Conservation (phyloP, 2,888 invertebrate species). For the Lacanobia oleracea region DNA sequence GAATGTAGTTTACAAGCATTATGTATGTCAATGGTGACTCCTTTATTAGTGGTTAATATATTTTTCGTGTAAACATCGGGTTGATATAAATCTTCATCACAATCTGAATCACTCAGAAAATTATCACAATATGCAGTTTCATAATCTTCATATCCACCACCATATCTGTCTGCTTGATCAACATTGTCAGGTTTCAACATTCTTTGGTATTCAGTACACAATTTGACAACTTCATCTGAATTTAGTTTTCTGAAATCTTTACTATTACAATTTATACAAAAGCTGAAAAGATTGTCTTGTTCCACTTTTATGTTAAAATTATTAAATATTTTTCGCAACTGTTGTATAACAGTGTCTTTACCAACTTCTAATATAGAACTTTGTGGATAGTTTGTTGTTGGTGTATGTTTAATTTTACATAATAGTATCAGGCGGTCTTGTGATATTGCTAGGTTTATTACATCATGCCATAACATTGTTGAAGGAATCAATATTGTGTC, state of each 20-base stretch:
- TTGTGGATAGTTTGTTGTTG: slow-evolving; percentile 89
- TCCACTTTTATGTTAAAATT: slow-evolving; percentile 92
- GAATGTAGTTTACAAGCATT: slow-evolving; percentile 84
- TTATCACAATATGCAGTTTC: slow-evolving; percentile 77
- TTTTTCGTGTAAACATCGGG: slow-evolving; percentile 67
- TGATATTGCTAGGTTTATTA: slow-evolving; percentile 81
- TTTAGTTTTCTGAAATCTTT: slow-evolving; percentile 75
- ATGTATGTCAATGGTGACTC: slow-evolving; percentile 90
- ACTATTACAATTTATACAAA: slow-evolving; percentile 92
- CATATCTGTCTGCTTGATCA: slow-evolving; percentile 41
- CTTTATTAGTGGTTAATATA: slow-evolving; percentile 88
- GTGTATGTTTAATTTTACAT: slow-evolving; percentile 87
- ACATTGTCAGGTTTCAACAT: slow-evolving; percentile 49
- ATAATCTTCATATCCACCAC: slow-evolving; percentile 73
- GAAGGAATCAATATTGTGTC: slow-evolving; percentile 92
- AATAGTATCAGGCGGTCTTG: slow-evolving; percentile 81
- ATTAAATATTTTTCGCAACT: slow-evolving; percentile 92
- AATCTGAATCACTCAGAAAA: slow-evolving; percentile 85
- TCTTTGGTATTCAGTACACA: slow-evolving; percentile 75
- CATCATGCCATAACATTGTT: slow-evolving; percentile 86
- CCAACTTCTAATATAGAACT: slow-evolving; percentile 90
- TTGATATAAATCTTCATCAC: slow-evolving; percentile 79
- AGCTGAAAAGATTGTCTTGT: slow-evolving; percentile 92
- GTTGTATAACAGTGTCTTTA: slow-evolving; percentile 90
- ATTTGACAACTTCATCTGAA: slow-evolving; percentile 75